phyloP scores from a whole-genome alignment of 2,113 vertebrate genomes.

The Centropus unirufus region DNA sequence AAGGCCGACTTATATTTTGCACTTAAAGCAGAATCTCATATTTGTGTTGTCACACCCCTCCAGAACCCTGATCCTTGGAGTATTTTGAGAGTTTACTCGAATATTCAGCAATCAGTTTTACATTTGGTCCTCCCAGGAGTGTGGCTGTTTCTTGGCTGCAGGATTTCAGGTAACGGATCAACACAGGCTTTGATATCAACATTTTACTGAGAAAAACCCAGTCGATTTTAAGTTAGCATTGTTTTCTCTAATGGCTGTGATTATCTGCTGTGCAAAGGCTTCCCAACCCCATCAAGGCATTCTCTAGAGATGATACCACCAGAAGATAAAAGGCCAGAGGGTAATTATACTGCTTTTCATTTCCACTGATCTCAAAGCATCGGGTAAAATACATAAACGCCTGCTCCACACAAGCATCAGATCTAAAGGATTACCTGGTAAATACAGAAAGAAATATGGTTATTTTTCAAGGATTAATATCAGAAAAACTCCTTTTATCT shows the following conservation, averaged over 20 bases:
- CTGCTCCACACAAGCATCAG: neutral
- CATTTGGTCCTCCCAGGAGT: fast-evolving
- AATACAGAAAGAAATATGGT: neutral
- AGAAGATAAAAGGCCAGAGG: conserved; percentile 41
- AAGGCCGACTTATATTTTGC: neutral
- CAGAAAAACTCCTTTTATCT: neutral
- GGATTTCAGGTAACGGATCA: neutral
- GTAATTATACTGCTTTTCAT: conserved; percentile 45
- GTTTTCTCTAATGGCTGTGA: conserved; percentile 6
- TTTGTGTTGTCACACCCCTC: neutral
- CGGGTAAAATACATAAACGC: neutral
- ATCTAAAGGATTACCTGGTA: neutral
- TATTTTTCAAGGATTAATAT: neutral
- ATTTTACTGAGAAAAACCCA: neutral
- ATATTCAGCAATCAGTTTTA: neutral
- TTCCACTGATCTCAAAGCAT: conserved; percentile 2
- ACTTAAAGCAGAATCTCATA: neutral
- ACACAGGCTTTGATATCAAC: neutral
- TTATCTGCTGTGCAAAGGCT: neutral
- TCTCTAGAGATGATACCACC: conserved; percentile 15
- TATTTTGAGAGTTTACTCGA: neutral
- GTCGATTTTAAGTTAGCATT: neutral
- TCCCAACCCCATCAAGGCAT: neutral
- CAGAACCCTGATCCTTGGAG: neutral
- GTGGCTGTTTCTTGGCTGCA: neutral